phyloP scores from a whole-genome alignment of 2,888 invertebrate species.

The Aplocera efformata region DNA sequence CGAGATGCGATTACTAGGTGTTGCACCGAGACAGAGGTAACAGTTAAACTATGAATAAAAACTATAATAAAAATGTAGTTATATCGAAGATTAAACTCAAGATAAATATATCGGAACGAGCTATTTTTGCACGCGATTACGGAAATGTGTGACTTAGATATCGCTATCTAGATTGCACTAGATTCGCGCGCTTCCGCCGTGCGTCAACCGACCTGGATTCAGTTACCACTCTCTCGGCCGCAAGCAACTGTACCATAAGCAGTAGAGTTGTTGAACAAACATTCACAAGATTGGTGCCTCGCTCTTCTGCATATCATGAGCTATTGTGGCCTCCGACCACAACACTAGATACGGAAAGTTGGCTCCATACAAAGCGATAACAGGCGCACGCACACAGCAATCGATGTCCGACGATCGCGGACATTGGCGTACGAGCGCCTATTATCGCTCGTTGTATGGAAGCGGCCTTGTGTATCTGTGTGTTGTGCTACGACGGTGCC shows the following conservation, averaged over 20 bases:
- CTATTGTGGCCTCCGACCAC: background rate
- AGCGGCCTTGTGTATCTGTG: too few species aligned
- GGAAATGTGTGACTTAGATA: conserved; percentile 21
- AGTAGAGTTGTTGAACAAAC: conserved; percentile 48
- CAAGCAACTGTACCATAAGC: conserved; percentile 39
- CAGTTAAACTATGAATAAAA: background rate
- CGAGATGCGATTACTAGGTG: conserved; percentile 23
- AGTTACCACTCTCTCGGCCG: conserved; percentile 43
- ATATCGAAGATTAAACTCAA: conserved; percentile 15
- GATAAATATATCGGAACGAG: too few species aligned
- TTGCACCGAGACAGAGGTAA: conserved; percentile 30
- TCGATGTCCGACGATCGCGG: too few species aligned
- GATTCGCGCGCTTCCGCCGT: conserved; percentile 14
- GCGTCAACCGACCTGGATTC: conserved; percentile 13
- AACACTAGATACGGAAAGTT: too few species aligned
- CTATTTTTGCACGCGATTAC: conserved; percentile 23
- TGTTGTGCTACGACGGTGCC: too few species aligned
- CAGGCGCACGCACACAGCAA: too few species aligned
- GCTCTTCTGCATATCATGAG: conserved; percentile 15
- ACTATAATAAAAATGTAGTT: conserved; percentile 10
- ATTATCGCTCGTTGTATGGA: too few species aligned
- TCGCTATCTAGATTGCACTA: conserved; percentile 24
- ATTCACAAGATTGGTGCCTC: conserved; percentile 45
- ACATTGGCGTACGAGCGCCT: too few species aligned
- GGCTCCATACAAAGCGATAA: too few species aligned